Evolutionary conservation across 2,797 vertebrate genomes (phyloP), one percentile per base, ranked within the genome.

Genomic region (Alca torda): DNA sequence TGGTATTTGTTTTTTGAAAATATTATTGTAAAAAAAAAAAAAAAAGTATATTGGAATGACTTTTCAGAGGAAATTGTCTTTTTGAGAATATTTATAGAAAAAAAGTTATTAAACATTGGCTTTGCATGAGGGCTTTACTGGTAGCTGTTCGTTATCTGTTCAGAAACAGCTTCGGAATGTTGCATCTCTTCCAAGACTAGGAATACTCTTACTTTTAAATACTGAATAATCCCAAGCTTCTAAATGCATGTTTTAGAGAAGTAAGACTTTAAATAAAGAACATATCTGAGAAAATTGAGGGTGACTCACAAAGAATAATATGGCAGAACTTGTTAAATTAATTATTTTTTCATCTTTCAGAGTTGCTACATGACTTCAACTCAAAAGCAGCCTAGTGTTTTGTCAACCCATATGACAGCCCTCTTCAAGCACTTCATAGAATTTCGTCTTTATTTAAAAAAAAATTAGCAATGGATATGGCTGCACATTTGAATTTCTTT

Each of bases 311-410:
- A 68, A 89, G 72, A 87, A 78, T 68, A 68, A 72, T 9, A 8
- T 48, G 28, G 37, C 19, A 91, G 41, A 75, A 78, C 5, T 84
- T 87, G 37, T 78, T 87, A 57, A 74, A 85, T 75, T 76, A 82
- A 37, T 87, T 93, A 61, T 89, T 93, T 94, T 70, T 94, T 89
- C 17, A 35, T 89, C 64, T 85, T 90, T 82, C 61, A 10, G 77
- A 54, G 56, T 77, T 91, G 45, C 56, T 75, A 11, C 46, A 39
- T 0, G 3, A 31, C 67, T 92, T 96, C 30, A 60, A 13, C 37
- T 79, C 51, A 87, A 65, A 87, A 46, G 53, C 31, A 91, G 28
- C 28, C 25, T 20, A 26, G 4, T 64, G 30, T 83, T 89, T 91
- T 94, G 30, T 87, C 31, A 89, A 67, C 17, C 39, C 25, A 10